phyloP scores from a whole-genome alignment of 2,888 invertebrate species.

The Euphydryas editha region DNA sequence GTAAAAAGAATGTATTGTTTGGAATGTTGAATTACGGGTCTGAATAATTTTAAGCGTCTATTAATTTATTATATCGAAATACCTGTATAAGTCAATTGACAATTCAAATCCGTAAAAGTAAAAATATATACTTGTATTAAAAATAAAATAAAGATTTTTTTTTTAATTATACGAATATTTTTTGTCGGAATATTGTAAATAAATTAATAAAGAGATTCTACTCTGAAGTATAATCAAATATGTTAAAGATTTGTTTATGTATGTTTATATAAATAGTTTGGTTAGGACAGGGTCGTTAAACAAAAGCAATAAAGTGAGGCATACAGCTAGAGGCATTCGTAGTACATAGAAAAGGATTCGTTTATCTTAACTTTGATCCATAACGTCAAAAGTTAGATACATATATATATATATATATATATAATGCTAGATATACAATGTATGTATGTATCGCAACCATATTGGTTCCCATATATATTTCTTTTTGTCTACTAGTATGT shows the following conservation, averaged over 20 bases:
- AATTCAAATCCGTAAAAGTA: not conserved
- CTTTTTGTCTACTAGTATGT: too few relatives aligned
- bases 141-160: not conserved
- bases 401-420: too few relatives aligned
- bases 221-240: constrained; percentile 26
- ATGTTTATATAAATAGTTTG: constrained; percentile 36
- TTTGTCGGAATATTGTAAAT: not conserved
- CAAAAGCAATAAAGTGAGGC: constrained; percentile 52
- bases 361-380: constrained; percentile 12
- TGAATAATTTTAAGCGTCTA: not conserved
- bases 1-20: not conserved
- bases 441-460: too few relatives aligned
- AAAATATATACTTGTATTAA: not conserved
- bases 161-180: not conserved
- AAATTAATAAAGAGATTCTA: not conserved
- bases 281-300: constrained; percentile 44
- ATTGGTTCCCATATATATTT: too few relatives aligned
- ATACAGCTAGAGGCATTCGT: constrained; percentile 46
- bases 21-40: not conserved
- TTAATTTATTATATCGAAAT: not conserved
- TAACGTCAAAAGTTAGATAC: not conserved
- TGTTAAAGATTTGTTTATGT: constrained; percentile 47
- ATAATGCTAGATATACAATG: not conserved
- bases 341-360: not conserved
- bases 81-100: not conserved